Evolutionary conservation across 2,113 vertebrate genomes (phyloP).

Genomic region (Hyperopisus bebe): DNA sequence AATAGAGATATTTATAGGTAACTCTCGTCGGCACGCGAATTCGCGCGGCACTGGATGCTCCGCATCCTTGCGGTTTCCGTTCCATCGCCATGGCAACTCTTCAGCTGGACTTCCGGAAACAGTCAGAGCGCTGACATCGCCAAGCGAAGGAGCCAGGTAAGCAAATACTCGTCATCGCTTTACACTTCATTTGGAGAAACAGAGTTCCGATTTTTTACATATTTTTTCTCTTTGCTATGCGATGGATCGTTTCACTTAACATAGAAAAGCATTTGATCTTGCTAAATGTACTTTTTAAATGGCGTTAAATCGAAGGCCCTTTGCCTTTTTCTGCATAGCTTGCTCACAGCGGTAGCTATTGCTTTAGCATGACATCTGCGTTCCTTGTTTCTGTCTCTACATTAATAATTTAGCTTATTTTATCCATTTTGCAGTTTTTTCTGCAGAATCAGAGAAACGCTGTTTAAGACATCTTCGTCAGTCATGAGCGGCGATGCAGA

Average conservation of each 20-base stretch:
- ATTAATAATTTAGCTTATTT: neutral
- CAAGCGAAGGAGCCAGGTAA: neutral
- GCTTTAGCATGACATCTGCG: neutral
- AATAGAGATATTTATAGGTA: neutral
- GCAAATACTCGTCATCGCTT: neutral
- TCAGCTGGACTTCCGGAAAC: slow-evolving; percentile 12
- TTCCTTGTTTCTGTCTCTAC: neutral
- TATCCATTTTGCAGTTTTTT: neutral
- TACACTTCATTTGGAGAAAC: neutral
- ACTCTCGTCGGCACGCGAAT: neutral
- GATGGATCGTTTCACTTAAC: neutral
- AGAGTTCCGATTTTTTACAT: neutral
- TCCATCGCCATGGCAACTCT: neutral
- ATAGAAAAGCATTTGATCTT: neutral
- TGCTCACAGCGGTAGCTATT: neutral
- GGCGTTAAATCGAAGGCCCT: neutral
- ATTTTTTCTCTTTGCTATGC: neutral
- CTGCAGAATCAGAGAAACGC: neutral
- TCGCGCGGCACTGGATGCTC: neutral
- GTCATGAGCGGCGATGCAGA: slow-evolving; percentile 61
- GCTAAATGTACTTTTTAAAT: neutral
- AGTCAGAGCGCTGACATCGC: slow-evolving; percentile 1
- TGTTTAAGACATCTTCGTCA: slow-evolving; percentile 16
- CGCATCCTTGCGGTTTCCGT: neutral
- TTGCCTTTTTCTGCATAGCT: neutral